A percentile compares a stretch with the other conserved stretches of the same genome.
phyloP scores from a whole-genome alignment of 1,140 invertebrate genomes.

The Drosophila fuyamai region DNA sequence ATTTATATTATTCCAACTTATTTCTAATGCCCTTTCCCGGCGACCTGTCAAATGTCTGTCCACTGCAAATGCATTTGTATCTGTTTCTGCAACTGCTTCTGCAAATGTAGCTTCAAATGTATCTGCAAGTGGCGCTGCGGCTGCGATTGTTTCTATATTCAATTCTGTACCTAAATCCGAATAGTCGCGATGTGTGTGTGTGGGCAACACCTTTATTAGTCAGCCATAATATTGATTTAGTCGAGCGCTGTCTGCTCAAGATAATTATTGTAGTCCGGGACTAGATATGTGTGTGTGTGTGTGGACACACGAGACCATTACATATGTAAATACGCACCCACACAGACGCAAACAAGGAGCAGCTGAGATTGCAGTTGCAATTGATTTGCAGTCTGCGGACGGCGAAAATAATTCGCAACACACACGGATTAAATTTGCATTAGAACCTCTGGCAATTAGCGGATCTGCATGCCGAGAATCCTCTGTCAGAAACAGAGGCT shows the following conservation, averaged over 20 bases:
- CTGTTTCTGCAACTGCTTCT: conserved; percentile 18
- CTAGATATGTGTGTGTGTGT: conserved; percentile 9
- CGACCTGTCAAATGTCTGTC: conserved; percentile 41
- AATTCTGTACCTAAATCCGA: conserved; percentile 25
- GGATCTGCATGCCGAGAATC: conserved; percentile 26
- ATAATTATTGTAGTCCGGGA: conserved; percentile 64
- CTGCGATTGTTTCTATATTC: conserved; percentile 31
- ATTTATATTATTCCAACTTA: conserved; percentile 52
- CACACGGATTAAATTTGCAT: conserved; percentile 82
- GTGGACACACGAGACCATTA: conserved; percentile 41
- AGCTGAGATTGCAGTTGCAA: conserved; percentile 50
- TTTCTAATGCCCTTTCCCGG: conserved; percentile 47
- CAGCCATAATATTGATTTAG: conserved; percentile 80
- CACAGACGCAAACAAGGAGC: conserved; percentile 7
- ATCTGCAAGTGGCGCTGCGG: conserved; percentile 14
- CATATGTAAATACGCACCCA: conserved; percentile 51
- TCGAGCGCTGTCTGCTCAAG: conserved; percentile 74
- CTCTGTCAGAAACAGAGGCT: conserved; percentile 6
- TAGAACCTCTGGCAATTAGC: conserved; percentile 77
- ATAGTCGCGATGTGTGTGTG: conserved; percentile 15
- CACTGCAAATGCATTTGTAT: conserved; percentile 32
- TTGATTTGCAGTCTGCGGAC: conserved; percentile 76
- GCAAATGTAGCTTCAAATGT: conserved; percentile 7
- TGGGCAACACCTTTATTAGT: conserved; percentile 64
- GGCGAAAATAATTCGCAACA: conserved; percentile 79